phyloP scores from a whole-genome alignment of 64 coral and sea anemone species.

The Catalaphyllia jardinei region DNA sequence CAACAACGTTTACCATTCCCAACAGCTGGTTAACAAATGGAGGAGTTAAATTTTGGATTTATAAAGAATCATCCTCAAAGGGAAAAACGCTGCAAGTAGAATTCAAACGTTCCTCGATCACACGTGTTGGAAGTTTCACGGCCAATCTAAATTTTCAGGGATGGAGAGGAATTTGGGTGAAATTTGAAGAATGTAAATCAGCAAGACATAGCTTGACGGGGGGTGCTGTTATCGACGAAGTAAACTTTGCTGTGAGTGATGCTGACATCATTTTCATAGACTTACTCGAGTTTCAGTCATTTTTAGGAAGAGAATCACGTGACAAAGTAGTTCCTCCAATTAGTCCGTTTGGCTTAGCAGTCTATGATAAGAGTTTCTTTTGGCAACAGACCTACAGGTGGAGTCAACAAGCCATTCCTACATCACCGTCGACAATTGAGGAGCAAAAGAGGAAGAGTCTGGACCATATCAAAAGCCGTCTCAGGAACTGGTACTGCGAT shows the following conservation, averaged over 20 bases:
- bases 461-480: slow-evolving; percentile 33
- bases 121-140: neutral
- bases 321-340: slow-evolving; percentile 65
- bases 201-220: neutral
- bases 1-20: neutral
- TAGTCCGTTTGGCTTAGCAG: neutral
- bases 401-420: neutral
- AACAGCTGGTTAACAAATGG: neutral
- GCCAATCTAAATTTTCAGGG: slow-evolving; percentile 60
- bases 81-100: neutral
- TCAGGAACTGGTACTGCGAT: slow-evolving; percentile 65
- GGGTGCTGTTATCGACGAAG: neutral
- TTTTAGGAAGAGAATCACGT: neutral
- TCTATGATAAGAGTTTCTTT: neutral
- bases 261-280: slow-evolving; percentile 55
- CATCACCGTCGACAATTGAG: neutral
- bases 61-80: neutral
- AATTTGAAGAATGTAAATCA: slow-evolving; percentile 42
- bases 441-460: slow-evolving; percentile 16
- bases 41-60: slow-evolving; percentile 38
- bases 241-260: neutral
- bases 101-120: neutral
- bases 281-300: slow-evolving; percentile 37
- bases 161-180: slow-evolving; percentile 75
- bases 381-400: slow-evolving; percentile 55